Conservation (phyloP, 2,113 vertebrate genomes). For the Thinocorus orbignyianus region DNA sequence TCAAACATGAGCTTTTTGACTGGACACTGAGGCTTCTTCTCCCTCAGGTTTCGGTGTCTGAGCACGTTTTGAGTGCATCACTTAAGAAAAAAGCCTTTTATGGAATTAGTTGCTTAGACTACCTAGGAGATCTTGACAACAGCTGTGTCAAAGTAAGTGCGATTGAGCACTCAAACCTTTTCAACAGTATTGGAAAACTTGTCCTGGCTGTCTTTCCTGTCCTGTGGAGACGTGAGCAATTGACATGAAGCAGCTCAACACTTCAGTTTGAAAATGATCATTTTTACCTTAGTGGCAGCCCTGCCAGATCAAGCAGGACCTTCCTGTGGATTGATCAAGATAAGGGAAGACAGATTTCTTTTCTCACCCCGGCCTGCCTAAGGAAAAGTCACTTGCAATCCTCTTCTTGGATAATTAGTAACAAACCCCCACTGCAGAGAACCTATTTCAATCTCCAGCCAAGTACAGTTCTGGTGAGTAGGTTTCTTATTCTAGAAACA, state of each 20-base stretch:
- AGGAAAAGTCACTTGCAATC: conserved; percentile 42
- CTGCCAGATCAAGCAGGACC: not conserved
- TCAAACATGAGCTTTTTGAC: not conserved
- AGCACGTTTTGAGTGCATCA: not conserved
- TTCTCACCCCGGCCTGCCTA: conserved; percentile 11
- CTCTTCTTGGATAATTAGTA: conserved; percentile 23
- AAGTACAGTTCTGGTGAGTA: not conserved
- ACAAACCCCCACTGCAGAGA: not conserved
- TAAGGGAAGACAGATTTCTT: conserved; percentile 6
- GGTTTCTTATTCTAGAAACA: not conserved
- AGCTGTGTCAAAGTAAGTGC: not conserved
- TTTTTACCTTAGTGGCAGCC: conserved; percentile 26
- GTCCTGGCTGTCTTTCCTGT: not conserved
- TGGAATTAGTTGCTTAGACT: not conserved
- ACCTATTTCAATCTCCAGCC: not conserved
- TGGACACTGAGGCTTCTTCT: not conserved
- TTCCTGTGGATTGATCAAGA: not conserved
- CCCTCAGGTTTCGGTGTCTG: not conserved
- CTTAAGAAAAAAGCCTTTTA: not conserved
- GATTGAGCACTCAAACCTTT: conserved; percentile 4
- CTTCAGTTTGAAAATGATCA: not conserved
- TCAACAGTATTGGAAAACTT: not conserved
- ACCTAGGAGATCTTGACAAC: not conserved
- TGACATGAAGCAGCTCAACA: not conserved
- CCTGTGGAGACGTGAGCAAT: not conserved